phyloP scores from a whole-genome alignment of 2,888 invertebrate genomes.

The Ochlodes sylvanus region DNA sequence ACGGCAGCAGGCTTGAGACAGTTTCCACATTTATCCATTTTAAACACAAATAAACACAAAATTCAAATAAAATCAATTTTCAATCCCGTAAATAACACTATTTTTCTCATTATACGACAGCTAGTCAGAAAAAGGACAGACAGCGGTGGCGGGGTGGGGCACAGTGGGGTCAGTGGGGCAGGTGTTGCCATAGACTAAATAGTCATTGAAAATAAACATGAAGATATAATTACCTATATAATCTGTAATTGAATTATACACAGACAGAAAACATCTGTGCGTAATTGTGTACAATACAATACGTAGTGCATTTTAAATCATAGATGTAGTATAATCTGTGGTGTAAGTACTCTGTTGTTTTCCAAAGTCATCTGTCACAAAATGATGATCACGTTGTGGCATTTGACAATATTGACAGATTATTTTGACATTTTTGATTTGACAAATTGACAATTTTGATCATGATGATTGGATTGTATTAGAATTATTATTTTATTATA shows the following conservation, averaged over 20 bases:
- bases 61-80: slow-evolving; percentile 59
- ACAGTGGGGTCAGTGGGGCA: slow-evolving; percentile 55
- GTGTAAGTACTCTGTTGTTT: no score
- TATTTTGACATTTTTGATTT: slow-evolving; percentile 12
- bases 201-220: no score
- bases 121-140: slow-evolving; percentile 63
- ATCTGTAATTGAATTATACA: no score
- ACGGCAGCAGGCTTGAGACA: slow-evolving; percentile 77
- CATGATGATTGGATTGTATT: background rate
- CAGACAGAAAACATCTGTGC: no score
- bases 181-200: slow-evolving; percentile 39
- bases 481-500: no score
- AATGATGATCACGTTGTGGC: no score
- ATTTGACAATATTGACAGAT: no score
- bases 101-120: slow-evolving; percentile 61
- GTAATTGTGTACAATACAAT: no score
- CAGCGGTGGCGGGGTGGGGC: slow-evolving; percentile 65
- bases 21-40: slow-evolving; percentile 81
- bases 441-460: slow-evolving; percentile 32
- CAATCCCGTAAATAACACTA: slow-evolving; percentile 66
- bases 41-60: slow-evolving; percentile 51
- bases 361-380: no score
- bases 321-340: no score
- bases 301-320: no score
- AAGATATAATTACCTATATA: no score